Percentiles rank a stretch among this genome's conserved stretches.
Evolutionary conservation across 1,140 invertebrate genomes (phyloP).

Genomic region (Cherax destructor): DNA sequence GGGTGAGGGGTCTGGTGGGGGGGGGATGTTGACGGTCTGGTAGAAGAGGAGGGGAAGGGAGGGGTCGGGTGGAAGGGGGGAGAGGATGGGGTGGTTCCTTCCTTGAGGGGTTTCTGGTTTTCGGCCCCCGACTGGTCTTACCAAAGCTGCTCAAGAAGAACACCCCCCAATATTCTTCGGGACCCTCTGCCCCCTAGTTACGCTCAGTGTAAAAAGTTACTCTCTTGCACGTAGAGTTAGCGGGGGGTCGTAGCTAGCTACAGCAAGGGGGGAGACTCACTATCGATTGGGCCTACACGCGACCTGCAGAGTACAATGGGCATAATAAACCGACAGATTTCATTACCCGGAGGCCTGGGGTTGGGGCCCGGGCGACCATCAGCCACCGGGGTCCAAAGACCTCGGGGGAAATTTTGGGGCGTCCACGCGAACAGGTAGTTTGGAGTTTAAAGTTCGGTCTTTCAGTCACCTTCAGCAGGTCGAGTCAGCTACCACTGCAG

Average conservation of each 20-base stretch:
- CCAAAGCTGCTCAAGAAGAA: too few relatives aligned
- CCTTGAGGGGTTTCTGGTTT: too few relatives aligned
- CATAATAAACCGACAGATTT: constrained; percentile 65
- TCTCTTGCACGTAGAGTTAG: too few relatives aligned
- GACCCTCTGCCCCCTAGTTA: too few relatives aligned
- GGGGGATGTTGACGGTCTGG: neutral
- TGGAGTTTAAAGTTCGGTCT: neutral
- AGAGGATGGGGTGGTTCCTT: too few relatives aligned
- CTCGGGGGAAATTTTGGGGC: neutral
- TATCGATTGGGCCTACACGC: constrained; percentile 35
- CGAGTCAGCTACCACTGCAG: neutral
- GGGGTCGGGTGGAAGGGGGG: too few relatives aligned
- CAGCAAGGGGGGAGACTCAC: too few relatives aligned
- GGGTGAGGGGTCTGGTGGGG: neutral
- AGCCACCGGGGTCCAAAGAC: neutral
- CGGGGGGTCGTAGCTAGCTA: too few relatives aligned
- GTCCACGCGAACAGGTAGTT: neutral
- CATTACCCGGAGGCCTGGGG: constrained; percentile 36
- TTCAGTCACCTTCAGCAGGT: neutral
- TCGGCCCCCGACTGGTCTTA: too few relatives aligned
- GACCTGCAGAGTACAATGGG: constrained; percentile 48
- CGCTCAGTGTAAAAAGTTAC: too few relatives aligned
- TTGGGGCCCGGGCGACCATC: neutral
- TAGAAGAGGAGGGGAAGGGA: too few relatives aligned
- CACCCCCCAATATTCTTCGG: too few relatives aligned